Percentiles rank a stretch among this genome's conserved stretches.
These are phyloP conservation scores for Lophotriccus pileatus DNA, from an alignment of 2,797 vertebrate species.

Conservation along the genomic window DNA sequence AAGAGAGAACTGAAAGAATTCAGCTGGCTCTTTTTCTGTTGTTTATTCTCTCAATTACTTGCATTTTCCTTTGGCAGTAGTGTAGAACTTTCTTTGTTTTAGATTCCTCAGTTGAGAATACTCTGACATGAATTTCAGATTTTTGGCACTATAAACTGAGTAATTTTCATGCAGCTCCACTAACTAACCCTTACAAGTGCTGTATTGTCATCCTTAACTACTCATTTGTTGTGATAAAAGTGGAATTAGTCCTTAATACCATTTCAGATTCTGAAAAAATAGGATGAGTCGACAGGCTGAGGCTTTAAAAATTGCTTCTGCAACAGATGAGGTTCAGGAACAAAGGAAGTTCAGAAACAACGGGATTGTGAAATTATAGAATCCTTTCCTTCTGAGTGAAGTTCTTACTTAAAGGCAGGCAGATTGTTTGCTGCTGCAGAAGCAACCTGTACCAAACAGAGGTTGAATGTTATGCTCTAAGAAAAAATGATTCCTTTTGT, in stretches of 20 bases:
- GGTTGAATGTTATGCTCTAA: not conserved
- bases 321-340: not conserved
- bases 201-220: not conserved
- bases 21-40: not conserved
- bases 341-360: not conserved
- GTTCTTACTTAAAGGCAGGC: not conserved
- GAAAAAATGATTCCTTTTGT: conserved; percentile 14
- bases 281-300: not conserved
- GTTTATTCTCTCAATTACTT: not conserved
- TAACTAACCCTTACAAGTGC: not conserved
- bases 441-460: not conserved
- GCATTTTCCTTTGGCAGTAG: not conserved
- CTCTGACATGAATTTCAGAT: not conserved
- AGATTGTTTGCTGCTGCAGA: not conserved
- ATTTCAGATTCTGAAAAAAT: not conserved
- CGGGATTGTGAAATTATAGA: not conserved
- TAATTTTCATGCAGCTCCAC: not conserved
- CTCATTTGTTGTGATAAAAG: not conserved
- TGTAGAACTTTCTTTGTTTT: not conserved
- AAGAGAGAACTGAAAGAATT: not conserved
- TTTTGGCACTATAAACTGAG: not conserved
- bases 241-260: not conserved
- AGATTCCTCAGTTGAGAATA: not conserved
- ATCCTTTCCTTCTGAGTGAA: not conserved
- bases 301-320: not conserved